Percentiles rank a stretch among this genome's conserved stretches.
Evolutionary conservation across 2,888 invertebrate genomes (phyloP).

Genomic region (Lasioglossum lativentre): DNA sequence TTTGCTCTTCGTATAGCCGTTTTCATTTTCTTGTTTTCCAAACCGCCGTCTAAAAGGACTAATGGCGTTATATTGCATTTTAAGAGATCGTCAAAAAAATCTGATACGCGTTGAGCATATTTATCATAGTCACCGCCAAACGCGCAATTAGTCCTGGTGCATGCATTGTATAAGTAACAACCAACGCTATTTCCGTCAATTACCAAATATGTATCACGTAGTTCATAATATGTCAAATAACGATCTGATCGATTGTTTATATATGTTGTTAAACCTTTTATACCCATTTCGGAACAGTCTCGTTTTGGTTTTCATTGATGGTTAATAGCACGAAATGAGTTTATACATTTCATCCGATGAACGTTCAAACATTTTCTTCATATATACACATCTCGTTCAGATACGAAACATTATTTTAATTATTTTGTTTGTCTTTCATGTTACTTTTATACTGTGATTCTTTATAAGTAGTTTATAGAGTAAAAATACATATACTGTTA

Average conservation of each 20-base stretch:
- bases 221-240: constrained; percentile 88
- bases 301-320: neutral
- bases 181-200: constrained; percentile 93
- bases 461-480: neutral
- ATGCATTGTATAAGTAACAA: constrained; percentile 88
- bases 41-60: constrained; percentile 93
- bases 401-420: neutral
- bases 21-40: constrained; percentile 89
- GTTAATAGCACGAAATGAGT: neutral
- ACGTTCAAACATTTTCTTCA: neutral
- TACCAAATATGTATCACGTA: constrained; percentile 90
- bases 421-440: neutral
- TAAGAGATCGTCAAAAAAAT: constrained; percentile 89
- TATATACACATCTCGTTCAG: neutral
- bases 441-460: neutral
- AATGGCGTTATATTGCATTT: constrained; percentile 90
- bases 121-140: constrained; percentile 95
- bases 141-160: constrained; percentile 88
- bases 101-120: constrained; percentile 87
- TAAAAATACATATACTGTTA: neutral
- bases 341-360: neutral
- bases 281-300: constrained; percentile 86
- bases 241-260: constrained; percentile 88
- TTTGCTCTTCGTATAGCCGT: constrained; percentile 88
- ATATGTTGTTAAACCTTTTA: constrained; percentile 93